Percentiles rank a stretch among this genome's conserved stretches.
Conservation (phyloP, 2,888 invertebrate species). For the Rhagonycha lutea region DNA sequence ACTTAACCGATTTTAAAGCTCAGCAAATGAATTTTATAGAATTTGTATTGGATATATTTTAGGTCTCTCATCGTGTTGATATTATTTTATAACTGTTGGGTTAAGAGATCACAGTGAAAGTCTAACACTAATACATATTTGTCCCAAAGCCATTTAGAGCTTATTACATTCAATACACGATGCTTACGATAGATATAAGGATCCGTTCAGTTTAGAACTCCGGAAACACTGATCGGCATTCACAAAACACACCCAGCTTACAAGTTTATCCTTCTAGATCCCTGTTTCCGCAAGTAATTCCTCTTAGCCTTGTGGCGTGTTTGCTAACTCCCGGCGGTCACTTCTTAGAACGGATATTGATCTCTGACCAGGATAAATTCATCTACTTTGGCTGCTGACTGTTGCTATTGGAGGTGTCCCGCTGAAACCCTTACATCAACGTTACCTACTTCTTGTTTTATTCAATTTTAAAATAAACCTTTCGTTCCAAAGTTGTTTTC, state of each 20-base stretch:
- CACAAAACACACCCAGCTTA: conserved; percentile 49
- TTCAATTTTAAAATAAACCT: background rate
- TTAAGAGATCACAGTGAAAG: conserved; percentile 8
- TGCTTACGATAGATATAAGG: conserved; percentile 29
- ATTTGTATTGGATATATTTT: background rate
- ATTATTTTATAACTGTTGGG: background rate
- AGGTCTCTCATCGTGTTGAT: background rate
- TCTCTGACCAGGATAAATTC: conserved; percentile 37
- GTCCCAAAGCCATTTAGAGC: conserved; percentile 28
- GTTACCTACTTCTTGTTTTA: background rate
- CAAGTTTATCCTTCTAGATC: conserved; percentile 50
- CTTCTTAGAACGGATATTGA: conserved; percentile 46
- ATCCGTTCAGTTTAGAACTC: conserved; percentile 31
- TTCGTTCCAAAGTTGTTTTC: background rate
- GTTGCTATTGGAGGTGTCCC: conserved; percentile 19
- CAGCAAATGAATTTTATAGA: background rate
- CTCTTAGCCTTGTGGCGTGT: conserved; percentile 45
- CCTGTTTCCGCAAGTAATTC: conserved; percentile 52
- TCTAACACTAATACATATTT: conserved; percentile 24
- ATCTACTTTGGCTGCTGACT: conserved; percentile 29
- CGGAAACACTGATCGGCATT: conserved; percentile 46
- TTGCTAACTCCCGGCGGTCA: conserved; percentile 46
- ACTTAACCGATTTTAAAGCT: background rate
- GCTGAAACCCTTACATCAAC: background rate
- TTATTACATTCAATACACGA: conserved; percentile 37